Conservation (phyloP, 2,113 vertebrate genomes). For the Oryzias celebensis region DNA sequence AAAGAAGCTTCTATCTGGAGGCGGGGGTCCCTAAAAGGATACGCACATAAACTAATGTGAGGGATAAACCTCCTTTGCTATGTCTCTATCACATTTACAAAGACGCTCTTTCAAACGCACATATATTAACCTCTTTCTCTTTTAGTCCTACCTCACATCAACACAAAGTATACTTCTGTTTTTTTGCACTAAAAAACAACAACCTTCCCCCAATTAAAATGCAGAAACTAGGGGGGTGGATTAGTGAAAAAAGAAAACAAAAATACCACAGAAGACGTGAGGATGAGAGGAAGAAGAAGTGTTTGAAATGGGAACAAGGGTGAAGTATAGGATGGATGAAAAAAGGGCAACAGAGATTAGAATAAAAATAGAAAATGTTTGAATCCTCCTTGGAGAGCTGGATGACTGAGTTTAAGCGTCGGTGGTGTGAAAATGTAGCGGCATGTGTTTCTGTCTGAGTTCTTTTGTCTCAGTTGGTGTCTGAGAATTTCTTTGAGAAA, state of each 20-base stretch:
- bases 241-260: constrained; percentile 57
- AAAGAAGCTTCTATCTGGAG: constrained; percentile 72
- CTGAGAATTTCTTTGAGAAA: neutral
- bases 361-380: constrained; percentile 64
- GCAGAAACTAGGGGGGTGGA: constrained; percentile 66
- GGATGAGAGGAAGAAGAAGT: constrained; percentile 59
- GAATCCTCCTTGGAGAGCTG: constrained; percentile 16
- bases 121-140: constrained; percentile 39
- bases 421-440: neutral
- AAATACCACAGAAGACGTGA: constrained; percentile 68
- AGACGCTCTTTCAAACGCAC: constrained; percentile 38
- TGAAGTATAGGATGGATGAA: constrained; percentile 45
- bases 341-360: constrained; percentile 29
- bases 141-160: neutral
- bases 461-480: constrained; percentile 1
- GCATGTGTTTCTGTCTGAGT: constrained; percentile 2
- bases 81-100: constrained; percentile 48
- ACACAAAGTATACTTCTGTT: neutral
- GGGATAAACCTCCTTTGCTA: constrained; percentile 53
- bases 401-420: constrained; percentile 22
- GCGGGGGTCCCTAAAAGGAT: constrained; percentile 69
- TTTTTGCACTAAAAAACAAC: neutral
- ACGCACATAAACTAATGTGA: constrained; percentile 70
- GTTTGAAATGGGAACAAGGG: constrained; percentile 56
- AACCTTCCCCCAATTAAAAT: constrained; percentile 40